Base-by-base conservation (phyloP, 2,797 vertebrate genomes). In the Salarias fasciatus region DNA sequence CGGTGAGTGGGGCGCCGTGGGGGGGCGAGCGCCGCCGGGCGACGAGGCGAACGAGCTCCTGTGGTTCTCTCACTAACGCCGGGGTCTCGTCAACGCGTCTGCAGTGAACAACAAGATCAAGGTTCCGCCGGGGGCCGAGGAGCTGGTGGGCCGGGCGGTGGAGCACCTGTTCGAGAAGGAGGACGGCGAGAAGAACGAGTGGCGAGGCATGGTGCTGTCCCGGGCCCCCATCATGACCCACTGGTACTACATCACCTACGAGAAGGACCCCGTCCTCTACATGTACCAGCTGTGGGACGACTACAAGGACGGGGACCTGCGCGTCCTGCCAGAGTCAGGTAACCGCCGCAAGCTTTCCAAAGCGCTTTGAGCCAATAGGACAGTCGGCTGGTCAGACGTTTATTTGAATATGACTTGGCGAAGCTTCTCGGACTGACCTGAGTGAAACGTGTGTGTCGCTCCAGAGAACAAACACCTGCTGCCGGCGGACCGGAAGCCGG, bases 261-360 rank as follows among this genome's bases (percentile, higher is more conserved):
- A 94, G 88, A 94, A 94, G 77, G 94, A 94, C 86, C 94, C 94
- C 0, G 94, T 94, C 56, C 90, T 94, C 56, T 94, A 94, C 79
- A 94, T 94, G 94, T 94, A 94, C 79, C 94, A 94, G 86, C 89
- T 94, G 41, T 94, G 93, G 93, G 93, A 94, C 43, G 94, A 94
- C 79, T 94, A 93, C 66, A 93, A 93, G 72, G 94, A 94, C 12
- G 93, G 93, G 50, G 93, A 94, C 75, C 90, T 94, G 4, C 93
- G 93, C 10, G 93, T 94, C 63, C 80, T 94, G 49, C 93, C 94
- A 0, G 94, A 94, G 80, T 93, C 94, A 51, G 93, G 93, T 94
- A 75, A 31, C n/a, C n/a, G n/a, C n/a, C n/a, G n/a, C 8, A 11
- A n/a, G n/a, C n/a, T n/a, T n/a, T n/a, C n/a, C n/a, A n/a, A n/a